Evolutionary conservation across 2,888 invertebrate species (phyloP), one percentile per base, ranked within the genome.

Genomic region (Eupithecia vulgata): DNA sequence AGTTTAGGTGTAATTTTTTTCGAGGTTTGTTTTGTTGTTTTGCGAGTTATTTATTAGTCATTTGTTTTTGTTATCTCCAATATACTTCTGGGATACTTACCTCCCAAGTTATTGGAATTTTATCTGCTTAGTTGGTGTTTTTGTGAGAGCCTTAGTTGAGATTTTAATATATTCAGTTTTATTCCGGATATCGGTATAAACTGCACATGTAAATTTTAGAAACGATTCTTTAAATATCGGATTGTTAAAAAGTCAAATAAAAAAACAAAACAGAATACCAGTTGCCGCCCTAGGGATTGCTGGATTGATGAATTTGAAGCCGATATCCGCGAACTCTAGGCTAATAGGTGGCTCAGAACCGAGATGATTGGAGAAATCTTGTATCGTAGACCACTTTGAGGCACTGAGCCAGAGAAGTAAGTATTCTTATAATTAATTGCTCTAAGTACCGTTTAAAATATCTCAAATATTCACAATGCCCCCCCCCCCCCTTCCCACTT

Each of bases 1-100:
- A 86, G 83, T 88, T 88, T 89, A 86, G 85, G 85, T 89, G 86
- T 88, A 88, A 88, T 90, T 88, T 85, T 81, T 83, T 81, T 78
- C 52, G 66, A 67, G 68, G 70, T 80, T 76, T 78, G 64, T 77
- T 73, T 79, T 76, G 70, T 75, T 78, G 76, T 67, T 75, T 76
- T 61, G 35, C n/a, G 25, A 74, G 71, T 42, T 67, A 67, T 75
- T 69, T 67, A 67, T 52, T 74, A 17, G 37, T 34, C 35, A 72
- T 68, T 67, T 64, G 62, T 57, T 25, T 57, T 57, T 25, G 57
- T 25, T 57, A 25, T 57, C 25, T 57, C 13, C 25, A 57, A 52
- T 10, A 57, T 57, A 57, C 25, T 57, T 57, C 25, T 21, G 57
- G 13, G 21, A 52, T 21, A n/a, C 48, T n/a, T n/a, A 48, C 5